A percentile compares a stretch with the other conserved stretches of the same genome.
Evolutionary conservation across 2,797 vertebrate species (phyloP).

Genomic region (Alfaro cultratus): DNA sequence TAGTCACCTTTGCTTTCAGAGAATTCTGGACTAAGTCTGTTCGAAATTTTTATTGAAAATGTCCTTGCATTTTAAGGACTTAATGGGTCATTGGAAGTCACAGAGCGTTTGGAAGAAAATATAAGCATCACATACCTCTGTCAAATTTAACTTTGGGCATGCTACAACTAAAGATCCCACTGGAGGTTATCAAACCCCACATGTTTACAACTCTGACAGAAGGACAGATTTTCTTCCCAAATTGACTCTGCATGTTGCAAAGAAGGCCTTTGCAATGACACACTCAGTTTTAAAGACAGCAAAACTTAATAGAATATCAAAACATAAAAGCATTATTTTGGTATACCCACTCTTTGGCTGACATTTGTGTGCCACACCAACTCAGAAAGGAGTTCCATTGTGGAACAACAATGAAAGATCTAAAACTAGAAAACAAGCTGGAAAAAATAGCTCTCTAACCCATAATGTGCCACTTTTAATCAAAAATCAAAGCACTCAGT

Average conservation of each 20-base stretch:
- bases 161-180: no score
- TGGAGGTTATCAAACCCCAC: no score
- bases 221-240: no score
- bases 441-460: not conserved
- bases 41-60: not conserved
- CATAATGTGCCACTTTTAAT: not conserved
- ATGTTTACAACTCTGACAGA: no score
- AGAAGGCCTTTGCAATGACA: constrained; percentile 38
- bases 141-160: no score
- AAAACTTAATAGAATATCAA: constrained; percentile 55
- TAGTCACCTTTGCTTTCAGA: not conserved
- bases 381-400: constrained; percentile 35
- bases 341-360: constrained; percentile 44
- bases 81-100: no score
- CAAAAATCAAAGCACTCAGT: not conserved
- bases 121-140: no score
- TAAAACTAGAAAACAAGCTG: not conserved
- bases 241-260: constrained; percentile 9
- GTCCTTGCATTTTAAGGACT: no score
- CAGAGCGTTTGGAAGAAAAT: no score
- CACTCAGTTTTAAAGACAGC: constrained; percentile 62
- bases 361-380: constrained; percentile 51
- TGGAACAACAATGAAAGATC: not conserved
- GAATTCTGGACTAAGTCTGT: constrained; percentile 3
- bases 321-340: constrained; percentile 50